phyloP scores from a whole-genome alignment of 2,888 invertebrate genomes.

The Enoplolaimus lenunculus region DNA sequence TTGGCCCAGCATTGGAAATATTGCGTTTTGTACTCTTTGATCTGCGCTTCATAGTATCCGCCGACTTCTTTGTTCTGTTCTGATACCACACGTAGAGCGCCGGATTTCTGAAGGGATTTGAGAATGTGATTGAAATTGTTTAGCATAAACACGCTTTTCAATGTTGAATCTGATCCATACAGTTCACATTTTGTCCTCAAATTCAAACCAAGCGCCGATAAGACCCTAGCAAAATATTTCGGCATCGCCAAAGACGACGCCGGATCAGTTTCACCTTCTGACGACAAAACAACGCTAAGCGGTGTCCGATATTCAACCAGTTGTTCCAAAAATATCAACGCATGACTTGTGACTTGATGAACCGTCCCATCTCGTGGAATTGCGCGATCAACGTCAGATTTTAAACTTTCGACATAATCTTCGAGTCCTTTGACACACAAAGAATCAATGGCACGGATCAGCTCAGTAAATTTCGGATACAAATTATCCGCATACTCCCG shows the following conservation, averaged over 20 bases:
- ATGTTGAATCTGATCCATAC: conserved; percentile 53
- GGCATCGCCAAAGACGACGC: conserved; percentile 7
- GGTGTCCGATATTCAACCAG: conserved; percentile 47
- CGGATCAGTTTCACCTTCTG: neutral
- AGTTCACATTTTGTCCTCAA: conserved; percentile 78
- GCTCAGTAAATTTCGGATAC: neutral
- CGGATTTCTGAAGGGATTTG: conserved; percentile 69
- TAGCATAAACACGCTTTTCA: conserved; percentile 47
- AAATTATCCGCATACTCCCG: neutral
- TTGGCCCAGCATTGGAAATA: conserved; percentile 48
- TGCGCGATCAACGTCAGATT: conserved; percentile 52
- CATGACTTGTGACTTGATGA: conserved; percentile 80
- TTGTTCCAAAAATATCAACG: conserved; percentile 67
- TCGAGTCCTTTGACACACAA: conserved; percentile 72
- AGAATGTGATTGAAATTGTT: conserved; percentile 88
- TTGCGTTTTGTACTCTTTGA: conserved; percentile 62
- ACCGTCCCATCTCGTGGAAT: conserved; percentile 94
- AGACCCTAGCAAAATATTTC: conserved; percentile 54
- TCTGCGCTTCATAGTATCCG: conserved; percentile 68
- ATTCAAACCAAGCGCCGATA: conserved; percentile 75
- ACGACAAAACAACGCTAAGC: conserved; percentile 25
- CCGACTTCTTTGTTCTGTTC: conserved; percentile 64
- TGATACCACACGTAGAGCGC: conserved; percentile 61
- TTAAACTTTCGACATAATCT: conserved; percentile 76
- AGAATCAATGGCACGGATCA: neutral